These are phyloP conservation scores for Holothuria leucospilota DNA, from an alignment of 53 echinoderm and acorn worm species.

Conservation along the genomic window DNA sequence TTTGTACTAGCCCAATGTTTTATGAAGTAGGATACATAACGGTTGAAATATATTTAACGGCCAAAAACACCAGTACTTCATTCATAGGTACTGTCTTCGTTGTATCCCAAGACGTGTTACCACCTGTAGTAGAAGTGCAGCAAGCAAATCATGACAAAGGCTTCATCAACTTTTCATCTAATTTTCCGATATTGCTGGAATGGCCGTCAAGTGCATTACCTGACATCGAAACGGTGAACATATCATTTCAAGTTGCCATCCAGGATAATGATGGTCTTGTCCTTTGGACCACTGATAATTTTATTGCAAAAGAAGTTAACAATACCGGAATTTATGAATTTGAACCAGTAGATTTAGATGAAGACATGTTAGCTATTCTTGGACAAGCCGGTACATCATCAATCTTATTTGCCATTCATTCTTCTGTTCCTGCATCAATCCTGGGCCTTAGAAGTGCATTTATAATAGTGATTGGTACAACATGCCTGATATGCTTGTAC, in stretches of 20 bases:
- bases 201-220: neutral
- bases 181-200: neutral
- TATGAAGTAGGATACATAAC: conserved; percentile 47
- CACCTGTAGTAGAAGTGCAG: conserved; percentile 3
- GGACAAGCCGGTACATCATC: neutral
- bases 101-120: conserved; percentile 36
- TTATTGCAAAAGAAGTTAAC: neutral
- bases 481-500: neutral
- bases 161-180: neutral
- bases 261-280: neutral
- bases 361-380: neutral
- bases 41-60: conserved; percentile 60
- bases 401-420: neutral
- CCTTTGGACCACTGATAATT: neutral
- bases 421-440: neutral
- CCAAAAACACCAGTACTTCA: conserved; percentile 32
- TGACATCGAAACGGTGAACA: neutral
- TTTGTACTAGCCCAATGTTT: conserved; percentile 60
- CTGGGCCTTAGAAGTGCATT: neutral
- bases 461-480: neutral
- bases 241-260: neutral
- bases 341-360: neutral
- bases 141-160: neutral
- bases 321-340: conserved; percentile 13
- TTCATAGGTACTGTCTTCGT: conserved; percentile 63